Conservation (phyloP, 2,113 vertebrate genomes). For the Melanocharis versteri region DNA sequence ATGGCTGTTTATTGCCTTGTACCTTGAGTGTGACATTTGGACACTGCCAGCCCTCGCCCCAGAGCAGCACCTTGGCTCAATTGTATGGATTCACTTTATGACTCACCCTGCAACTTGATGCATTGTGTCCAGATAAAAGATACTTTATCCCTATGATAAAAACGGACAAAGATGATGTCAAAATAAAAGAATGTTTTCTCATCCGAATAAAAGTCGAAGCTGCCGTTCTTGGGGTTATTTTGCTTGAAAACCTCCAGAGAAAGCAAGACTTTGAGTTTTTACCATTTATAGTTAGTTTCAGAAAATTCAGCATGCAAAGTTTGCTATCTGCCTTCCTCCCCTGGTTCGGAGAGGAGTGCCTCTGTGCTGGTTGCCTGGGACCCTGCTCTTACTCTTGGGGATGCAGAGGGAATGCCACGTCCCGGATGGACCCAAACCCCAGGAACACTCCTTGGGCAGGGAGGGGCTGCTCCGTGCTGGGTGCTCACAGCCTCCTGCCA, state of each 20-base stretch:
- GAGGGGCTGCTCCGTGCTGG: not conserved
- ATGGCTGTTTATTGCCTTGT: not conserved
- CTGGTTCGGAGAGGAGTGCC: not conserved
- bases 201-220: constrained; percentile 59
- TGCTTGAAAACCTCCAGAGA: constrained; percentile 69
- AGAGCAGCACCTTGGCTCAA: constrained; percentile 30
- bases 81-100: constrained; percentile 45
- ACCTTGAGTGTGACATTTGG: constrained; percentile 26
- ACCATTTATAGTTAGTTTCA: constrained; percentile 73
- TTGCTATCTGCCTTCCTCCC: constrained; percentile 5
- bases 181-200: constrained; percentile 73
- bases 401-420: too few species aligned
- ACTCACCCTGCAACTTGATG: constrained; percentile 64
- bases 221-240: constrained; percentile 60
- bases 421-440: not conserved
- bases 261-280: constrained; percentile 70
- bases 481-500: not conserved
- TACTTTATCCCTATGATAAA: constrained; percentile 68
- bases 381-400: not conserved
- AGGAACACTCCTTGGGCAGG: not conserved
- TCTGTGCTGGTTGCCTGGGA: not conserved
- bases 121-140: constrained; percentile 71
- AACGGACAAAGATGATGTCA: constrained; percentile 60
- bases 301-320: constrained; percentile 54
- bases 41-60: constrained; percentile 19